These are phyloP conservation scores for Furnarius figulus DNA, from an alignment of 2,113 vertebrate species.

Conservation along the genomic window DNA sequence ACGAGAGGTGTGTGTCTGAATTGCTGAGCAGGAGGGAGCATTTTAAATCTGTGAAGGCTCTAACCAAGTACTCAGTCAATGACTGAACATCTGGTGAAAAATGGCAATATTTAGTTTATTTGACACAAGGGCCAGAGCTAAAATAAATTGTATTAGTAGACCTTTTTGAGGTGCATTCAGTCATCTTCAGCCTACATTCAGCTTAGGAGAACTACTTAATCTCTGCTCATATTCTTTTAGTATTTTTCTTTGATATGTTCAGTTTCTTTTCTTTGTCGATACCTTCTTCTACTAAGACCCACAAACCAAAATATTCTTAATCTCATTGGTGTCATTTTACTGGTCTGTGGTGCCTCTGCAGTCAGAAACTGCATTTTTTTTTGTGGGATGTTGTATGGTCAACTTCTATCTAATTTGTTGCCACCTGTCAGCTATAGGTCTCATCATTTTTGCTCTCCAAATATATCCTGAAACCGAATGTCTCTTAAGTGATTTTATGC, in stretches of 20 bases:
- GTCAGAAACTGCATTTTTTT: not conserved
- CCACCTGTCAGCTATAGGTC: not conserved
- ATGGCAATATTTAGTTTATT: not conserved
- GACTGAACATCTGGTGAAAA: not conserved
- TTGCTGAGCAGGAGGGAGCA: not conserved
- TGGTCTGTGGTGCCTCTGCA: not conserved
- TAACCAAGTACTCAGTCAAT: not conserved
- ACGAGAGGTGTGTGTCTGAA: not conserved
- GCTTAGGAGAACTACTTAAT: not conserved
- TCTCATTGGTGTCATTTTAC: not conserved
- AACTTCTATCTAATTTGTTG: not conserved
- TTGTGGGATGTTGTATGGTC: not conserved
- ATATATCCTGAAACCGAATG: not conserved
- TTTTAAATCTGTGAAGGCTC: not conserved
- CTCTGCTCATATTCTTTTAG: not conserved
- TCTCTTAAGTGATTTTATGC: not conserved
- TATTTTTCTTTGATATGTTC: not conserved
- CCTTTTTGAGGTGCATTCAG: not conserved
- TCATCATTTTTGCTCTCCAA: not conserved
- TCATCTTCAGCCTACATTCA: not conserved
- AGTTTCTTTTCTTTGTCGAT: not conserved
- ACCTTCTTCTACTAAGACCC: not conserved
- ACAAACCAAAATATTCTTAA: not conserved
- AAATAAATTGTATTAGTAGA: not conserved
- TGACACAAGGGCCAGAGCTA: not conserved